phyloP scores from a whole-genome alignment of 2,888 invertebrate genomes.

The Spodoptera littoralis region DNA sequence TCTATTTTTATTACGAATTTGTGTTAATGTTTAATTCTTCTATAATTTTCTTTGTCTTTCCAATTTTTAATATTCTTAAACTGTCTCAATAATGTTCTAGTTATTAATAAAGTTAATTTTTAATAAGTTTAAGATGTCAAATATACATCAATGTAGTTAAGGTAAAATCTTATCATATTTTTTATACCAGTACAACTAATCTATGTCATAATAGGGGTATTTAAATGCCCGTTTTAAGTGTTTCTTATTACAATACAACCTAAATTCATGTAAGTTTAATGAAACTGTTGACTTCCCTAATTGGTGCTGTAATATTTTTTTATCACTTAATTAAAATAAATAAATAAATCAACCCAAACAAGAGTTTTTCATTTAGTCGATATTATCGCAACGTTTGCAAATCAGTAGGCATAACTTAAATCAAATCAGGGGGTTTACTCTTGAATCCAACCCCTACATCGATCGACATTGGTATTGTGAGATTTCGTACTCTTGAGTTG shows the following conservation, averaged over 20 bases:
- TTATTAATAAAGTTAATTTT: slow-evolving; percentile 43
- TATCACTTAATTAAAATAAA: slow-evolving; percentile 2
- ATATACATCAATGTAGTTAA: slow-evolving; percentile 6
- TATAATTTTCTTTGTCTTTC: neutral
- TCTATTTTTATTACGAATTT: too few relatives aligned
- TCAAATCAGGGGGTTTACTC: too few relatives aligned
- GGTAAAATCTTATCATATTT: slow-evolving; percentile 8
- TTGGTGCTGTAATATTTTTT: slow-evolving; percentile 29
- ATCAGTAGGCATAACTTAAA: slow-evolving; percentile 67
- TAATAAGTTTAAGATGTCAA: slow-evolving; percentile 27
- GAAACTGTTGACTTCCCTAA: slow-evolving; percentile 10
- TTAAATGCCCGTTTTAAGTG: too few relatives aligned
- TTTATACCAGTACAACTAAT: slow-evolving; percentile 14
- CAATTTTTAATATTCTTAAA: slow-evolving; percentile 10
- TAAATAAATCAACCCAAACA: neutral
- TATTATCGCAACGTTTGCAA: neutral
- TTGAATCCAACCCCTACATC: too few relatives aligned
- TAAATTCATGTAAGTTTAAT: neutral
- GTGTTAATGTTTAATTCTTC: too few relatives aligned
- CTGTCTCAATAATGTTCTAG: slow-evolving; percentile 22
- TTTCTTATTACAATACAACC: too few relatives aligned
- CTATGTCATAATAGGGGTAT: slow-evolving; percentile 1
- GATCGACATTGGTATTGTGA: too few relatives aligned
- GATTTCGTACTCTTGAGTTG: too few relatives aligned
- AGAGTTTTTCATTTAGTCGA: neutral